phyloP scores from a whole-genome alignment of 2,113 vertebrate genomes.

The Myiopsitta monachus region DNA sequence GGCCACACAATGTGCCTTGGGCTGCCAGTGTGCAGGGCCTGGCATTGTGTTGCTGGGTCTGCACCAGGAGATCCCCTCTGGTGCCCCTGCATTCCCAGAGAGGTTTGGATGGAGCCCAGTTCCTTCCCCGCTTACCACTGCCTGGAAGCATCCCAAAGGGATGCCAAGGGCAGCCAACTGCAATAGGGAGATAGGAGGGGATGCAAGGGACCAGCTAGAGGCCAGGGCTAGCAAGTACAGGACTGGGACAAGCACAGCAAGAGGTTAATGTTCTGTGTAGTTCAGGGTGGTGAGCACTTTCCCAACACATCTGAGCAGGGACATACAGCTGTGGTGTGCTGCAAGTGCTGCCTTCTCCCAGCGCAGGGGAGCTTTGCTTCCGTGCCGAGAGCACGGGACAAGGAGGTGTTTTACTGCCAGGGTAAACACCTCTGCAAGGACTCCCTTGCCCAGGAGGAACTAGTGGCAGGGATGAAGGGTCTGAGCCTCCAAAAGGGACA shows the following conservation, averaged over 20 bases:
- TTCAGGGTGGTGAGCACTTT: rapidly evolving
- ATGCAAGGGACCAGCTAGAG: background rate
- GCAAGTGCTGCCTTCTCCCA: background rate
- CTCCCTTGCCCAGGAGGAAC: background rate
- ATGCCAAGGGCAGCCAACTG: background rate
- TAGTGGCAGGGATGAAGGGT: background rate
- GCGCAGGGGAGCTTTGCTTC: background rate
- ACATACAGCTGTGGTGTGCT: rapidly evolving
- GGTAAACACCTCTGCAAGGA: background rate
- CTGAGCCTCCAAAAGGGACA: background rate
- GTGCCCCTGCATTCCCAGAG: background rate
- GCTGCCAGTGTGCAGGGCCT: background rate
- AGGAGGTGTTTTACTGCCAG: background rate
- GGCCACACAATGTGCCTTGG: background rate
- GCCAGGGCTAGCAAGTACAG: background rate
- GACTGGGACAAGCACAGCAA: background rate
- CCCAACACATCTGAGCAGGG: rapidly evolving
- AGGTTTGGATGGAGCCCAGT: background rate
- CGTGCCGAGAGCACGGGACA: rapidly evolving
- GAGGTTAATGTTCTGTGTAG: background rate
- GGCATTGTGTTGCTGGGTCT: background rate
- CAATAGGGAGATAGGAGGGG: background rate
- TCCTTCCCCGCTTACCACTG: background rate
- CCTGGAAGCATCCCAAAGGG: background rate
- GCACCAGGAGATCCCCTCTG: background rate